Evolutionary conservation across 1,140 invertebrate species (phyloP).

Genomic region (Drosophila obscura): DNA sequence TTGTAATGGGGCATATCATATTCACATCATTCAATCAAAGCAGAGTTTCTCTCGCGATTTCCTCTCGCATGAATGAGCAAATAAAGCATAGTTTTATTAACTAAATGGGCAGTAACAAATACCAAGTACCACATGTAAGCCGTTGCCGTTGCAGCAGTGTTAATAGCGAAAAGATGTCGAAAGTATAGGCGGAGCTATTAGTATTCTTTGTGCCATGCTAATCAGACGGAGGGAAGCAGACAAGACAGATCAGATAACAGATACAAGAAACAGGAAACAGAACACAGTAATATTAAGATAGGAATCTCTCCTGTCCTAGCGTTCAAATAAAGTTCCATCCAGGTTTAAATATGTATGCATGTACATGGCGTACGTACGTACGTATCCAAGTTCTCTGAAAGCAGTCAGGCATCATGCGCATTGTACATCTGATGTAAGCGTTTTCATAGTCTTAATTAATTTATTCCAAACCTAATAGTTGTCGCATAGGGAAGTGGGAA

Average conservation of each 20-base stretch:
- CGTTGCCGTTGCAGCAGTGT: slow-evolving; percentile 4
- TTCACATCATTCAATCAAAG: too few species aligned
- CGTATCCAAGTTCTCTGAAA: slow-evolving; percentile 4
- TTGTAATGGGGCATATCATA: too few species aligned
- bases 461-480: slow-evolving; percentile 45
- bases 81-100: too few species aligned
- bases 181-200: slow-evolving; percentile 29
- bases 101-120: too few species aligned
- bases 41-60: too few species aligned
- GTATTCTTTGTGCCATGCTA: slow-evolving; percentile 63
- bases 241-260: neutral
- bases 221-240: slow-evolving; percentile 1
- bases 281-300: neutral
- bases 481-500: slow-evolving; percentile 8
- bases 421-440: slow-evolving; percentile 51
- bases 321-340: slow-evolving; percentile 58
- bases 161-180: slow-evolving; percentile 11
- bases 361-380: too few species aligned
- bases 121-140: neutral
- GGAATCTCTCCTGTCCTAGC: slow-evolving; percentile 15
- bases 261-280: neutral
- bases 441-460: slow-evolving; percentile 62
- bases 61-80: too few species aligned
- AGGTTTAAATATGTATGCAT: slow-evolving; percentile 14
- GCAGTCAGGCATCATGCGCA: neutral